Base-by-base conservation (phyloP, 2,888 invertebrate genomes). In the Drosophila aldrichi region DNA sequence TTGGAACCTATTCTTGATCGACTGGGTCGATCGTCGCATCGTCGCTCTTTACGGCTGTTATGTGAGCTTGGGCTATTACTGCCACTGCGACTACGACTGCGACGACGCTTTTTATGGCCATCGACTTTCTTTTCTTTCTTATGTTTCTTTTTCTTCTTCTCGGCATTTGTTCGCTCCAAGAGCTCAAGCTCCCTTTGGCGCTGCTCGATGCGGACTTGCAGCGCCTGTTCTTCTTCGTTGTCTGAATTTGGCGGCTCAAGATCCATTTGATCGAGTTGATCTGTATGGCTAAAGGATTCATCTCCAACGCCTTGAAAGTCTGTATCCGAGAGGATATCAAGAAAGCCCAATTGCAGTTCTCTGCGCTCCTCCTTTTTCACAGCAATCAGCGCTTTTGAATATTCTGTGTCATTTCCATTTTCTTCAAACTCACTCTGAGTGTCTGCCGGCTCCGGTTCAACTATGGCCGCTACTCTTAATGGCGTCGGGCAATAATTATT, bases 51-150 rank as follows among this genome's bases (percentile, higher is more conserved):
- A 7, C 32, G 66, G 3, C 22, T 25, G 0, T 18, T 16, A 9
- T 22, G 54, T 16, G 55, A 1, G 36, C 29, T 43, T 1, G 6
- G 9, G 46, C 60, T 78, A 0, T 0, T 54, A 20, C 61, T 74
- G 0, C 14, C 2, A 55, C 59, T 77, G 9, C 2, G 56, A 25
- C 61, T 74, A 4, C 2, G 56, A 22, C 61, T 74, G 25, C 64
- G 78, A 25, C 18, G 58, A 36, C 74, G 36, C 38, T 67, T 66
- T 12, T 46, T 66, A 9, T 66, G 55, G 12, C 46, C 5, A 6
- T 34, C n/a, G 6, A 40, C 43, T 8, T 78, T 70, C n/a, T 68
- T 68, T 10, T 58, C 56, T 3, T 58, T 74, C 52, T 59, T 72
- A 43, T 48, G 51, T 38, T 58, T 77, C 25, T 51, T 78, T 22